phyloP scores from a whole-genome alignment of 2,113 vertebrate genomes.

The Phoenicopterus ruber region DNA sequence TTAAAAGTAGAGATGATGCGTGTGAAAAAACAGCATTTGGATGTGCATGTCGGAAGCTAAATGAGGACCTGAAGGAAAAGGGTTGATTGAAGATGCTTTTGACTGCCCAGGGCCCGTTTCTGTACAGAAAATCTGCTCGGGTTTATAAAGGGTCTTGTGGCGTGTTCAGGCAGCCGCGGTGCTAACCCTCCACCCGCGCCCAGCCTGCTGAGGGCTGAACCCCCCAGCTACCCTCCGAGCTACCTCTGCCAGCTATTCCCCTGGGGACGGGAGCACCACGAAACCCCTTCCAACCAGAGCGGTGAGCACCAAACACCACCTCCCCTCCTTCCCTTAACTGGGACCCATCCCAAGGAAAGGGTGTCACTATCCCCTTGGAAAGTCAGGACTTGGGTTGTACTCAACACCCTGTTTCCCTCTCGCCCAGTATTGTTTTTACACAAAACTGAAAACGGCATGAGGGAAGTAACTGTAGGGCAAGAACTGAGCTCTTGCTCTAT shows the following conservation, averaged over 20 bases:
- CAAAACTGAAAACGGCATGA: not conserved
- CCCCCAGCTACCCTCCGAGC: not conserved
- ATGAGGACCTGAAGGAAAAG: not conserved
- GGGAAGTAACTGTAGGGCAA: not conserved
- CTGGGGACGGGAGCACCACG: accelerated
- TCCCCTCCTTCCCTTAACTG: not conserved
- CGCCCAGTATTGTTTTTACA: not conserved
- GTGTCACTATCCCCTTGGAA: not conserved
- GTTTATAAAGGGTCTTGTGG: not conserved
- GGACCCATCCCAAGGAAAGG: not conserved
- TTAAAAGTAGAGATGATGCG: not conserved
- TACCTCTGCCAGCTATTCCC: not conserved
- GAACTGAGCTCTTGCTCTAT: not conserved
- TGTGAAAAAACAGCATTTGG: not conserved
- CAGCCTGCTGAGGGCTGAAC: not conserved
- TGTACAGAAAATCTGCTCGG: not conserved
- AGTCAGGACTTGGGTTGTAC: not conserved
- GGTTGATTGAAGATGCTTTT: not conserved
- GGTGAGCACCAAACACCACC: not conserved
- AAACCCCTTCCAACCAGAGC: not conserved
- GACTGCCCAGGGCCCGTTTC: not conserved
- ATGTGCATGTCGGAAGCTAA: not conserved
- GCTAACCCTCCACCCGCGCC: not conserved
- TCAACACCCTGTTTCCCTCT: not conserved
- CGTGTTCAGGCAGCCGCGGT: not conserved